Evolutionary conservation across 2,888 invertebrate species (phyloP), one percentile per base, ranked within the genome.

Genomic region (Villa cingulata): DNA sequence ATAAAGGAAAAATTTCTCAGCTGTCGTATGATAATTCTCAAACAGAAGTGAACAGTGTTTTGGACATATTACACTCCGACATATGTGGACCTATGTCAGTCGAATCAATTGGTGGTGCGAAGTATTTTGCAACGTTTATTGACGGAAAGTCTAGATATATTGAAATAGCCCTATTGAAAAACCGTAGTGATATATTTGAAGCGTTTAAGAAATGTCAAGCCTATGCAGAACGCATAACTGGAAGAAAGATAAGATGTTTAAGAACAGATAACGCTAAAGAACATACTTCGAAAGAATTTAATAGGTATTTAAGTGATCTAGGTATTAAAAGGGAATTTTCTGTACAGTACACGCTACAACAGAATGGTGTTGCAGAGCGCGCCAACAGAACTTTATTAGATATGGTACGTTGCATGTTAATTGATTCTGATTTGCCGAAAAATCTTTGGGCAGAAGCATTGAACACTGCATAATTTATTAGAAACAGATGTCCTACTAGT

Each of bases 371-470:
- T 10, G 55, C 57, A 0, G 58, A 57, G 48, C 37, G 58, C 12
- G 53, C 52, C 10, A 59, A 58, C 36, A 19, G 55, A 38, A 56
- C 55, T 7, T 41, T 58, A 23, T 44, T 15, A 55, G n/a, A n/a
- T n/a, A n/a, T n/a, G n/a, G n/a, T n/a, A n/a, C n/a, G n/a, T n/a
- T n/a, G n/a, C n/a, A n/a, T 62, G 56, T 41, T 59, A 15, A 38
- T 56, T 5, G 55, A 55, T 34, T 48, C 56, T 14, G 44, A 50
- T 10, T 23, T 61, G 17, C 49, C 54, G 15, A 47, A 56, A 32
- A 34, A 37, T 7, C 52, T 58, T 12, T 61, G 60, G 57, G 58
- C 56, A 16, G 60, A 62, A 50, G 59, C 61, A n/a, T 51, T 57
- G 0, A 49, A 46, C 27, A 56, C 57, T 9, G 58, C 59, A 16